phyloP scores from a whole-genome alignment of 2,888 invertebrate species.

The Biston stratarius region DNA sequence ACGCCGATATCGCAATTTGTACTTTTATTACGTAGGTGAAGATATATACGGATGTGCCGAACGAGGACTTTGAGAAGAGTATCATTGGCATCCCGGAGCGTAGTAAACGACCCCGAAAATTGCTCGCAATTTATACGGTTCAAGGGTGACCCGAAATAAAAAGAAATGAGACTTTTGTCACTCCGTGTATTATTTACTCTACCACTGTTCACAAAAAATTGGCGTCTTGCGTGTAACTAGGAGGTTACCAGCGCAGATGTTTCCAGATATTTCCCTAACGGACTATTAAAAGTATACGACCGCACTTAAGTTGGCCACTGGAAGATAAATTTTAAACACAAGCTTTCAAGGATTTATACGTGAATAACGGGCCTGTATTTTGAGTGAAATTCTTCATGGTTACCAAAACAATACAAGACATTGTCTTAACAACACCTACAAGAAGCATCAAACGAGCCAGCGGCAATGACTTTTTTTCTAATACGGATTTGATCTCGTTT shows the following conservation, averaged over 20 bases:
- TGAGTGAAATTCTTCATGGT: too few relatives aligned
- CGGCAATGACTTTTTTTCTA: too few relatives aligned
- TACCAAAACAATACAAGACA: too few relatives aligned
- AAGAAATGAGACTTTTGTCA: slow-evolving; percentile 77
- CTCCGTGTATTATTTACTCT: slow-evolving; percentile 78
- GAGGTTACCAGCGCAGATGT: slow-evolving; percentile 50
- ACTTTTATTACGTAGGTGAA: slow-evolving; percentile 54
- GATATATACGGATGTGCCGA: slow-evolving; percentile 58
- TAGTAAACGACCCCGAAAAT: slow-evolving; percentile 81
- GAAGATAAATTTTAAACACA: slow-evolving; percentile 52
- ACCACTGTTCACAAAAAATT: slow-evolving; percentile 56
- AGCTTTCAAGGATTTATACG: slow-evolving; percentile 46
- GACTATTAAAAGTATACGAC: slow-evolving; percentile 54
- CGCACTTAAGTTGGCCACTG: slow-evolving; percentile 48
- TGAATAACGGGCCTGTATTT: slow-evolving; percentile 23
- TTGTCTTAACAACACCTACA: too few relatives aligned
- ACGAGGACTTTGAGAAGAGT: slow-evolving; percentile 68
- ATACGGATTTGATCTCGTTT: too few relatives aligned
- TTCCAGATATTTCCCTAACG: slow-evolving; percentile 56
- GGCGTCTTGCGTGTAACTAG: slow-evolving; percentile 50
- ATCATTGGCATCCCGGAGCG: slow-evolving; percentile 77
- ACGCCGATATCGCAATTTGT: slow-evolving; percentile 58
- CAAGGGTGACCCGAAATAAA: slow-evolving; percentile 80
- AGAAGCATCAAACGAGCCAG: too few relatives aligned
- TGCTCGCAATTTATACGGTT: slow-evolving; percentile 81